Percentiles rank a stretch among this genome's conserved stretches.
Evolutionary conservation across 2,888 invertebrate genomes (phyloP).

Genomic region (Steinernema carpocapsae): DNA sequence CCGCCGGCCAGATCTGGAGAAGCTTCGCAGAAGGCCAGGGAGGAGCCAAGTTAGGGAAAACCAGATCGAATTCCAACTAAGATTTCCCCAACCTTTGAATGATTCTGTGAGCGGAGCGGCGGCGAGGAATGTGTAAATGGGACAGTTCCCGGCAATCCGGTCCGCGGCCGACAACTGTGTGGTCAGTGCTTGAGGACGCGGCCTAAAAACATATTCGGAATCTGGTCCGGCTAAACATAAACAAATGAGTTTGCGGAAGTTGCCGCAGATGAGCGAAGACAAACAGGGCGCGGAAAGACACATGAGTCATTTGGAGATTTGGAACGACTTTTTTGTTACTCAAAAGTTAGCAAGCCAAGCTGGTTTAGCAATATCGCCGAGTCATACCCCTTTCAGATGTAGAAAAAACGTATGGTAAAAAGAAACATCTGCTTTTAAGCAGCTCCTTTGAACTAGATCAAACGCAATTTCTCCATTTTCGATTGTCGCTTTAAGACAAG

Average conservation of each 20-base stretch:
- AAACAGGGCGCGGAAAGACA: not conserved
- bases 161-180: not conserved
- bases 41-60: not conserved
- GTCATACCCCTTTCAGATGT: no score
- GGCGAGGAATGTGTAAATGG: not conserved
- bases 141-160: not conserved
- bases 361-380: not conserved
- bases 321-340: not conserved
- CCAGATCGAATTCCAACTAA: not conserved
- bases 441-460: no score
- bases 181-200: not conserved
- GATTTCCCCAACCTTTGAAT: no score
- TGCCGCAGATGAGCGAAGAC: not conserved
- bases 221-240: constrained; percentile 6
- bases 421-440: no score
- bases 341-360: not conserved
- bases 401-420: no score
- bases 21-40: not conserved
- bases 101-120: no score
- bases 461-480: no score
- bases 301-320: not conserved
- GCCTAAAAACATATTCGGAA: not conserved
- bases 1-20: not conserved
- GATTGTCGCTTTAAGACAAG: no score
- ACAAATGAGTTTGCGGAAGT: not conserved